phyloP scores from a whole-genome alignment of 1,140 invertebrate species.

The Heterodera schachtii region DNA sequence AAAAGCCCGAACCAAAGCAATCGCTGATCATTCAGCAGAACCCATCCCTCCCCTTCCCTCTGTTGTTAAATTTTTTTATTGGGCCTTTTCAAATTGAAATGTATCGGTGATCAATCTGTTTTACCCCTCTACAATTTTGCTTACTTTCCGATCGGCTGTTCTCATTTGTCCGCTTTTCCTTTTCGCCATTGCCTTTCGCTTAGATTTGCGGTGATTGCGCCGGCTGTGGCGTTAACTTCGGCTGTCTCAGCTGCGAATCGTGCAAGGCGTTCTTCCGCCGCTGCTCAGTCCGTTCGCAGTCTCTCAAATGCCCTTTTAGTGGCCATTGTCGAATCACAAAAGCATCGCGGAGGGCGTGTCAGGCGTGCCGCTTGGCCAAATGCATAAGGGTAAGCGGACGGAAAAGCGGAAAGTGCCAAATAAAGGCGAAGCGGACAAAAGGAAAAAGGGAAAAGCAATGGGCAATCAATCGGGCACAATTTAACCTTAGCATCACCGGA shows the following conservation, averaged over 20 bases:
- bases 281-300: neutral
- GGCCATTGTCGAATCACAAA: conserved; percentile 16
- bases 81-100: too few relatives aligned
- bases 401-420: neutral
- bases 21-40: too few relatives aligned
- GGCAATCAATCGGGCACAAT: too few relatives aligned
- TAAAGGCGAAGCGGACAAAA: neutral
- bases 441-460: too few relatives aligned
- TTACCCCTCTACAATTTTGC: too few relatives aligned
- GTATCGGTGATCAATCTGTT: too few relatives aligned
- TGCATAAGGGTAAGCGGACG: neutral
- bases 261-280: conserved; percentile 25
- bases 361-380: conserved; percentile 5
- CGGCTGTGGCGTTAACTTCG: conserved; percentile 9
- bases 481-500: too few relatives aligned
- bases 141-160: too few relatives aligned
- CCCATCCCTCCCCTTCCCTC: too few relatives aligned
- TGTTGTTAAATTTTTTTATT: too few relatives aligned
- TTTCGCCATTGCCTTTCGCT: neutral
- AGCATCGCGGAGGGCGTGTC: neutral
- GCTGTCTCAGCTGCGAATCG: conserved; percentile 11
- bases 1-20: too few relatives aligned
- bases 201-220: conserved; percentile 19
- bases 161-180: too few relatives aligned
- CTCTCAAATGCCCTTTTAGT: neutral